Evolutionary conservation across 2,113 vertebrate genomes (phyloP).

Genomic region (Podocnemis expansa): DNA sequence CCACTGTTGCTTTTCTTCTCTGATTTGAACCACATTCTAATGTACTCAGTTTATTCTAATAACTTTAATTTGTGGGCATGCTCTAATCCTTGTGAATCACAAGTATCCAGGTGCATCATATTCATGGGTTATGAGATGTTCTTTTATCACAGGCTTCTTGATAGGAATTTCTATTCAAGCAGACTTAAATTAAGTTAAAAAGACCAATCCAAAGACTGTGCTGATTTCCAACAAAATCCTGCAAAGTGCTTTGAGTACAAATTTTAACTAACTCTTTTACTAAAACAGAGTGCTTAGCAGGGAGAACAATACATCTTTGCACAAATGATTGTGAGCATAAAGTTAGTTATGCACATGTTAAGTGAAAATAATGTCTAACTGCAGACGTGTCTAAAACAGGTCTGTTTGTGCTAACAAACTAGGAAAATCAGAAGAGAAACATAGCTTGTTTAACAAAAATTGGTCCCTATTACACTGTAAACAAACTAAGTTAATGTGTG

Average conservation of each 20-base stretch:
- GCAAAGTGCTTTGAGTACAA: neutral
- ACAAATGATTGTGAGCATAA: too few species aligned
- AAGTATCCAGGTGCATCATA: conserved; percentile 22
- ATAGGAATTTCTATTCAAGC: neutral
- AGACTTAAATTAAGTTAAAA: conserved; percentile 27
- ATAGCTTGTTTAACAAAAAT: too few species aligned
- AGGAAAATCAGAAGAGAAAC: too few species aligned
- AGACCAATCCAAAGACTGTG: neutral
- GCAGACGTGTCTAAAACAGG: too few species aligned
- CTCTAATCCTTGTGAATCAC: conserved; percentile 50
- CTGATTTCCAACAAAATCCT: neutral
- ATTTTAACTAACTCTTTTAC: too few species aligned
- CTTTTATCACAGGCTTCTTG: conserved; percentile 13
- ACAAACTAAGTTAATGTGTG: too few species aligned
- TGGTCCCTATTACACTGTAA: too few species aligned
- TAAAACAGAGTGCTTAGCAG: too few species aligned
- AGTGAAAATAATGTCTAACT: too few species aligned
- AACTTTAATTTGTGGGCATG: conserved; percentile 43
- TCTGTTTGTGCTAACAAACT: too few species aligned
- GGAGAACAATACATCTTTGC: too few species aligned
- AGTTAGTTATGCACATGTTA: too few species aligned
- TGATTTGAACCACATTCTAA: neutral
- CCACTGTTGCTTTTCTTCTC: neutral
- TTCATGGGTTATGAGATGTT: conserved; percentile 34
- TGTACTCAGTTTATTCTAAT: neutral